A percentile compares a stretch with the other conserved stretches of the same genome.
Conservation (phyloP, 2,113 vertebrate species). For the Hemiprocne comata region DNA sequence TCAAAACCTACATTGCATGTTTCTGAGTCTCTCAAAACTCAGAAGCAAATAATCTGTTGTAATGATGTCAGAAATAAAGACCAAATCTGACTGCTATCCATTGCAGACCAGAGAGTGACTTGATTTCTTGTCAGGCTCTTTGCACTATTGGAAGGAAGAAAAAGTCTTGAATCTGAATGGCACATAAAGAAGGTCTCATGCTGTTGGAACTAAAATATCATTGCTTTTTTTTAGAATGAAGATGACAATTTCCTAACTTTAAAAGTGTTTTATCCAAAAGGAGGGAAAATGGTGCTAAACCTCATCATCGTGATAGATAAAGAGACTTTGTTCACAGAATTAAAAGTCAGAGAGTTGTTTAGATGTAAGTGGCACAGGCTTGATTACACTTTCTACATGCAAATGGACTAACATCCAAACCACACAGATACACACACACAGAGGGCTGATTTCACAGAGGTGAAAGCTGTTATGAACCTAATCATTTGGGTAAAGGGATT, state of each 20-base stretch:
- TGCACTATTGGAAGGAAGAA: neutral
- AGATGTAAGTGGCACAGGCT: neutral
- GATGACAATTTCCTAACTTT: neutral
- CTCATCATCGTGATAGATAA: constrained; percentile 10
- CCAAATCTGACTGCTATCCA: neutral
- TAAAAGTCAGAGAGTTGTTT: constrained; percentile 1
- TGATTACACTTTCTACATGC: neutral
- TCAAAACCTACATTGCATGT: neutral
- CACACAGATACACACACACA: neutral
- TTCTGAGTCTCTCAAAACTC: neutral
- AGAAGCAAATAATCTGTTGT: neutral
- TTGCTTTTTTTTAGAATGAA: neutral
- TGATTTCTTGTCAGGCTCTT: neutral
- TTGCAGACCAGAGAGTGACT: neutral
- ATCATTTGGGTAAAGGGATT: neutral
- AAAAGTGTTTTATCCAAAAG: neutral
- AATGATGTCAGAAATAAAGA: neutral
- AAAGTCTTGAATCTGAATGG: neutral
- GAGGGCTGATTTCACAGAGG: neutral
- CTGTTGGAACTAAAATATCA: neutral
- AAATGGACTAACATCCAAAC: neutral
- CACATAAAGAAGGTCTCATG: neutral
- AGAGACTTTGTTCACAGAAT: neutral
- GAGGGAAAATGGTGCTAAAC: neutral
- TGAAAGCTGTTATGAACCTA: neutral